Evolutionary conservation across 2,888 invertebrate species (phyloP).

Genomic region (Pseudeuparius sepicola): DNA sequence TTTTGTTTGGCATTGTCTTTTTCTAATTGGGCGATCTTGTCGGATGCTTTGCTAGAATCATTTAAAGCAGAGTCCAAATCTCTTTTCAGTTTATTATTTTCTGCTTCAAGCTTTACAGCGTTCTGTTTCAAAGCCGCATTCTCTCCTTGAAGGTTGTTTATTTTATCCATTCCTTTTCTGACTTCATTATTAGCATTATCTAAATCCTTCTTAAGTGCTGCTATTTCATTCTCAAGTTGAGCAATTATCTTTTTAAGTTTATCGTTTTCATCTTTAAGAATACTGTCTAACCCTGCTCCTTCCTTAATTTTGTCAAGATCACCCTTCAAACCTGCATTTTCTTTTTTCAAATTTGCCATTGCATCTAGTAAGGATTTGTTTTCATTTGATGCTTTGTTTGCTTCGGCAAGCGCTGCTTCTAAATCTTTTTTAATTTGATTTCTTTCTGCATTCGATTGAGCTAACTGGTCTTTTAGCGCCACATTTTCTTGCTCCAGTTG

Average conservation of each 20-base stretch:
- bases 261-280: slow-evolving; percentile 19
- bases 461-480: slow-evolving; percentile 17
- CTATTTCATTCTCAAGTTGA: slow-evolving; percentile 20
- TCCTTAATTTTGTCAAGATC: slow-evolving; percentile 17
- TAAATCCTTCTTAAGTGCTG: slow-evolving; percentile 17
- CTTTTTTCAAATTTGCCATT: slow-evolving; percentile 17
- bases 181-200: slow-evolving; percentile 18
- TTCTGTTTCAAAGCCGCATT: slow-evolving; percentile 21
- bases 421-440: slow-evolving; percentile 19
- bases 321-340: slow-evolving; percentile 18
- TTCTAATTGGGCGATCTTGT: slow-evolving; percentile 23
- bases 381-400: slow-evolving; percentile 15
- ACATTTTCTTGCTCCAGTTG: slow-evolving; percentile 22
- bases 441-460: slow-evolving; percentile 17
- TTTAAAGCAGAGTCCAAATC: slow-evolving; percentile 20
- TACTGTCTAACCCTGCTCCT: slow-evolving; percentile 5
- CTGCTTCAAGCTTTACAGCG: slow-evolving; percentile 19
- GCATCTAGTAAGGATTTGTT: slow-evolving; percentile 15
- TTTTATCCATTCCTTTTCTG: slow-evolving; percentile 19
- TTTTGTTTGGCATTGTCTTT: slow-evolving; percentile 22
- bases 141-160: slow-evolving; percentile 20
- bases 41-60: slow-evolving; percentile 19
- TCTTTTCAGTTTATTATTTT: slow-evolving; percentile 23
- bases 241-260: slow-evolving; percentile 15
- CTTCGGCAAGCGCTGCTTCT: slow-evolving; percentile 15